Evolutionary conservation across 2,113 vertebrate species (phyloP).

Genomic region (Epinephelus moara): DNA sequence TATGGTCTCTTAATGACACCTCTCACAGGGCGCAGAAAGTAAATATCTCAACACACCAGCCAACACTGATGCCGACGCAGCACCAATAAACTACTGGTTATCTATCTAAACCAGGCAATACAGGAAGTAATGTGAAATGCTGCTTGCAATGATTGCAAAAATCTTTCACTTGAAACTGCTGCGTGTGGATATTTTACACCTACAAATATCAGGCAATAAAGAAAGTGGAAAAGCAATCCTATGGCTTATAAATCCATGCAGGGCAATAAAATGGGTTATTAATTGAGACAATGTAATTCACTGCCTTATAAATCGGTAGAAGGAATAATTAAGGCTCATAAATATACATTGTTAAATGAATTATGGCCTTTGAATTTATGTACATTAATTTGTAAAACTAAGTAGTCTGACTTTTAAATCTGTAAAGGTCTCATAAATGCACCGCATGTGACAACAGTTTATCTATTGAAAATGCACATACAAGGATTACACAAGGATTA

Average conservation of each 20-base stretch:
- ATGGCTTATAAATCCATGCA: slow-evolving; percentile 19
- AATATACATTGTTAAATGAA: slow-evolving; percentile 40
- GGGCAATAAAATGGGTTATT: slow-evolving; percentile 28
- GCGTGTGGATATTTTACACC: slow-evolving; percentile 26
- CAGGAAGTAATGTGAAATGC: slow-evolving; percentile 22
- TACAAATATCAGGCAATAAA: slow-evolving; percentile 34
- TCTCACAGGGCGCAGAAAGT: not conserved
- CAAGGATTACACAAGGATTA: not conserved
- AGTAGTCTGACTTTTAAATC: slow-evolving; percentile 11
- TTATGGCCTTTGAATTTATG: slow-evolving; percentile 18
- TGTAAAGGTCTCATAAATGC: not conserved
- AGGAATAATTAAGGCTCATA: slow-evolving; percentile 46
- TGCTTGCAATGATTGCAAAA: slow-evolving; percentile 20
- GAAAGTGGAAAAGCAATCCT: slow-evolving; percentile 17
- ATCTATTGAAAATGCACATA: not conserved
- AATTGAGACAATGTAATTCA: slow-evolving; percentile 22
- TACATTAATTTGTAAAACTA: slow-evolving; percentile 5
- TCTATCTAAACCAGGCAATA: slow-evolving; percentile 27
- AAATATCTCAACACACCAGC: not conserved
- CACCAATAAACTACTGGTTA: slow-evolving; percentile 33
- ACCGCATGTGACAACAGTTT: not conserved
- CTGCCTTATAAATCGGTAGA: slow-evolving; percentile 32
- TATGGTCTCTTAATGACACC: not conserved
- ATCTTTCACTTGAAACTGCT: slow-evolving; percentile 33
- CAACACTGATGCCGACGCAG: not conserved